Evolutionary conservation across 2,113 vertebrate species (phyloP), one percentile per base, ranked within the genome.

Genomic region (Setophaga coronata): DNA sequence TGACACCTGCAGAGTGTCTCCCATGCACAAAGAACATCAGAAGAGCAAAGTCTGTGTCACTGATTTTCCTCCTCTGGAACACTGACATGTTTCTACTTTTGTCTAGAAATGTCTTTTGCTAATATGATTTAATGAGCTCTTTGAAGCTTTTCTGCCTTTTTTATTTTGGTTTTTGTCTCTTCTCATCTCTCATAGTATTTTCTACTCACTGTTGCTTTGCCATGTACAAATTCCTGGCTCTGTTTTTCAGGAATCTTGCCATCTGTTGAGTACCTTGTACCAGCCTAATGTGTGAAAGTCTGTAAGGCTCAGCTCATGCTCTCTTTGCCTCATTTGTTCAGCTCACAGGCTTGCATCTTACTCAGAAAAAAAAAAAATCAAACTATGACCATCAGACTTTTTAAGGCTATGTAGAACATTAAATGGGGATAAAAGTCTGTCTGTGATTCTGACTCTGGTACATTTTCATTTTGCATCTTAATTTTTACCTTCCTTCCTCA

Each of bases 201-300:
- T 92, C 31, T 95, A n/a, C 47, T 90, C 57, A n/a, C 66, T 79
- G 43, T 57, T 71, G 61, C 57, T 85, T 95, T 74, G 65, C 93
- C 57, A 9, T 12, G 45, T 69, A 48, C 89, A 86, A 48, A 96
- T 40, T 29, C 36, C 57, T 83, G 91, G 20, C 66, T 82, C 91
- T 18, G 62, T 92, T 85, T 96, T 92, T 94, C 80, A 80, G 86
- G 71, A 82, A n/a, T 95, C 54, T 80, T 90, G 67, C 93, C 91
- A 89, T 97, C 91, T 95, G 83, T 57, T 92, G 71, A 77, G 87
- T 94, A 77, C 80, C 83, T 94, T 65, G 45, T 86, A 79, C 53
- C 40, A 92, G 31, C 86, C 43, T 61, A 43, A 89, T 3, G 71
- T 92, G 89, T n/a, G 82, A 94, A 90, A 95, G 31, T 84, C 54